phyloP scores from a whole-genome alignment of 53 echinoderm and acorn worm genomes.

The Arbacia lixula region DNA sequence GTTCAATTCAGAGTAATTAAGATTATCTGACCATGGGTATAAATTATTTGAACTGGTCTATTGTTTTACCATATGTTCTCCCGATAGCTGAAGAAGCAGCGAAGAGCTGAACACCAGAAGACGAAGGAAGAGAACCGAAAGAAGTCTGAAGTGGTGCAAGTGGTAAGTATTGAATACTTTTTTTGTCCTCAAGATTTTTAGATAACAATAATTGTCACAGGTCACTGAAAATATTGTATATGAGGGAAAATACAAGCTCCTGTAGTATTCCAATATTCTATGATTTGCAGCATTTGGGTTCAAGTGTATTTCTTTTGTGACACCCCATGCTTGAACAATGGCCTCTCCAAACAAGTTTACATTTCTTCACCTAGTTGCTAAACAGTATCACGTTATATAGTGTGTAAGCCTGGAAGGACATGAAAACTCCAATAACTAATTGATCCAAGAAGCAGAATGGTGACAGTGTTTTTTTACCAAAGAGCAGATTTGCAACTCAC shows the following conservation, averaged over 20 bases:
- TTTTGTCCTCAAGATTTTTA: background rate
- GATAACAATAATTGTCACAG: background rate
- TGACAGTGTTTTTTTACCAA: too few species aligned
- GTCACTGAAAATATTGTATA: background rate
- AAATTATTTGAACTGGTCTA: background rate
- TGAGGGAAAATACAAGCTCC: background rate
- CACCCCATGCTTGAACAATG: too few species aligned
- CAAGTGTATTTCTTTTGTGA: too few species aligned
- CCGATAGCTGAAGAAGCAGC: slow-evolving; percentile 54
- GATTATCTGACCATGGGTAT: background rate
- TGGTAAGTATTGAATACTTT: slow-evolving; percentile 60
- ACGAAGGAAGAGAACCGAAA: slow-evolving; percentile 78
- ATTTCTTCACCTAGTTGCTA: too few species aligned
- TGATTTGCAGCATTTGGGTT: background rate
- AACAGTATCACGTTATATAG: too few species aligned
- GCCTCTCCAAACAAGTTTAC: too few species aligned
- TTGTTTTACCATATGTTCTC: background rate
- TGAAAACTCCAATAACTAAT: too few species aligned
- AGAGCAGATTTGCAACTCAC: too few species aligned
- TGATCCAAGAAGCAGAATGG: too few species aligned
- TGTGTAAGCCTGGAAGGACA: too few species aligned
- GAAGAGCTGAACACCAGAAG: slow-evolving; percentile 73
- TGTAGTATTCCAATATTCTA: background rate
- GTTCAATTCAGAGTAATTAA: background rate
- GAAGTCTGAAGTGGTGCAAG: slow-evolving; percentile 90